Evolutionary conservation across 2,888 invertebrate genomes (phyloP).

Genomic region (Eristalinus aeneus): DNA sequence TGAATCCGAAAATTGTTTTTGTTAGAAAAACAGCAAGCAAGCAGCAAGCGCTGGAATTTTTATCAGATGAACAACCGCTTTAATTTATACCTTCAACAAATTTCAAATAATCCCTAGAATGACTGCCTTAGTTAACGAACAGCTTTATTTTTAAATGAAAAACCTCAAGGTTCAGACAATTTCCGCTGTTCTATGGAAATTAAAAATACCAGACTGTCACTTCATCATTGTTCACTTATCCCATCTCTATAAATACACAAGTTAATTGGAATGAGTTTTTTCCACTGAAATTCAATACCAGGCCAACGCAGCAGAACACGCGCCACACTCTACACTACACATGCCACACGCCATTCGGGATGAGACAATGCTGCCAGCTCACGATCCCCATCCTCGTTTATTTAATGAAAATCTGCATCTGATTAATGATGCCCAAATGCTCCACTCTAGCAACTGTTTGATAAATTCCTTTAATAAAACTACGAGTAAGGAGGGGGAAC

Average conservation of each 20-base stretch:
- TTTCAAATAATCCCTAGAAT: background rate
- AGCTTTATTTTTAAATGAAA: background rate
- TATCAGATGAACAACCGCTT: background rate
- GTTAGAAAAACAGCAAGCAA: too few species aligned
- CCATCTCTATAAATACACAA: constrained; percentile 49
- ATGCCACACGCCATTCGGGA: constrained; percentile 15
- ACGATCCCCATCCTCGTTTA: background rate
- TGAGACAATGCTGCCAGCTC: constrained; percentile 5
- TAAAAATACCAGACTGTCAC: constrained; percentile 26
- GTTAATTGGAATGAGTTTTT: constrained; percentile 57
- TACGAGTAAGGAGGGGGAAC: constrained; percentile 4
- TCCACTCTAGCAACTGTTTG: constrained; percentile 52
- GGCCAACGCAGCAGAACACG: background rate
- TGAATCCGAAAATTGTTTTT: too few species aligned
- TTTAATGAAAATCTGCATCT: constrained; percentile 60
- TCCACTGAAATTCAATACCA: constrained; percentile 53
- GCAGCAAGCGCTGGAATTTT: too few species aligned
- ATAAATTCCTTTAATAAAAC: constrained; percentile 50
- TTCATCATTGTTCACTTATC: constrained; percentile 18
- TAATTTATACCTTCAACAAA: background rate
- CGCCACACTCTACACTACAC: background rate
- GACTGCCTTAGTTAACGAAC: background rate
- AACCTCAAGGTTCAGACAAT: constrained; percentile 1
- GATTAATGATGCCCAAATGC: constrained; percentile 65
- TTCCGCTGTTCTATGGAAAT: constrained; percentile 33